Evolutionary conservation across 2,888 invertebrate species (phyloP).

Genomic region (Bombylius major): DNA sequence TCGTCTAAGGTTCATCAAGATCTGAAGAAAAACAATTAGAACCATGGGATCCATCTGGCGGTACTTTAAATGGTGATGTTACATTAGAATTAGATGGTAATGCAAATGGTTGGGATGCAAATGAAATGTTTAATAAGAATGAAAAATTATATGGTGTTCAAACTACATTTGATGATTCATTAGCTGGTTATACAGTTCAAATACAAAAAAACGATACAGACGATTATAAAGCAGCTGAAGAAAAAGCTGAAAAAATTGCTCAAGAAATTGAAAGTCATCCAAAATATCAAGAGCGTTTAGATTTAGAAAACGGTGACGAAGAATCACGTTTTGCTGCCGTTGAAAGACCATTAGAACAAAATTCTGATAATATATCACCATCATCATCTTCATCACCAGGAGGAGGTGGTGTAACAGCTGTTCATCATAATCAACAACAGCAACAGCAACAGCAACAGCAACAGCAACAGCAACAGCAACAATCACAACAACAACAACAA

Average conservation of each 20-base stretch:
- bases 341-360: slow-evolving; percentile 41
- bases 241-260: slow-evolving; percentile 78
- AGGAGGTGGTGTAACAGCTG: neutral
- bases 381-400: neutral
- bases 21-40: slow-evolving; percentile 57
- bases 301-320: slow-evolving; percentile 86
- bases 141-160: slow-evolving; percentile 83
- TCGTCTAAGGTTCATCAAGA: slow-evolving; percentile 23
- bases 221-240: slow-evolving; percentile 55
- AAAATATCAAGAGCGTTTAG: slow-evolving; percentile 64
- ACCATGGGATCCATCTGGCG: slow-evolving; percentile 67
- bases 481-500: slow-evolving; percentile 20
- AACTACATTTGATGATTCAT: slow-evolving; percentile 81
- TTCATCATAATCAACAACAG: neutral
- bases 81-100: slow-evolving; percentile 59
- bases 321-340: slow-evolving; percentile 82
- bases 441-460: slow-evolving; percentile 16
- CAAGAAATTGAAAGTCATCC: slow-evolving; percentile 85
- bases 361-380: slow-evolving; percentile 16
- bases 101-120: slow-evolving; percentile 91
- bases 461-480: slow-evolving; percentile 15
- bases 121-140: slow-evolving; percentile 94
- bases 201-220: slow-evolving; percentile 75
- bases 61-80: slow-evolving; percentile 42
- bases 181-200: slow-evolving; percentile 84